phyloP scores from a whole-genome alignment of 2,888 invertebrate species.

The Hedya salicella region DNA sequence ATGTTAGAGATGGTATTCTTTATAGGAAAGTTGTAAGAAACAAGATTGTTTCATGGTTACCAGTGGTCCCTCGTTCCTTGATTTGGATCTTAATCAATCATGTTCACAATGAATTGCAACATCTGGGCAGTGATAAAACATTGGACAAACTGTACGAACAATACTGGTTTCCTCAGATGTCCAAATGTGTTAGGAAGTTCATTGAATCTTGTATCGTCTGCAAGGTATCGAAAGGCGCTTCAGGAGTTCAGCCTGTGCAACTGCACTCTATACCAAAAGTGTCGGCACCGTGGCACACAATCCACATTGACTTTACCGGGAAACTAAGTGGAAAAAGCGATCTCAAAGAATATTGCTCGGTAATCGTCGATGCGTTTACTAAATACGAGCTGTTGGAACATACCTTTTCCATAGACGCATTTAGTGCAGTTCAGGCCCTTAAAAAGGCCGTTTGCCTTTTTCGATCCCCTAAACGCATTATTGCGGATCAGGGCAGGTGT shows the following conservation, averaged over 20 bases:
- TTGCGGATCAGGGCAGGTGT: conserved; percentile 48
- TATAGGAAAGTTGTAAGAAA: conserved; percentile 4
- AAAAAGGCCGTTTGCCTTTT: conserved; percentile 46
- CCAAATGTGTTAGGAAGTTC: conserved; percentile 38
- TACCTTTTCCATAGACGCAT: conserved; percentile 41
- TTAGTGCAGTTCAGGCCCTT: conserved; percentile 43
- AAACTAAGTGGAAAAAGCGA: conserved; percentile 53
- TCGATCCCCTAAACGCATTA: conserved; percentile 43
- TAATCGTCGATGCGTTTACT: conserved; percentile 51
- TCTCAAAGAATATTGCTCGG: conserved; percentile 49
- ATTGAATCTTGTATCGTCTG: conserved; percentile 42
- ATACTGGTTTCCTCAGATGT: conserved; percentile 47
- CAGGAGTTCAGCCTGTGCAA: conserved; percentile 15
- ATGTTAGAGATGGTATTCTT: neutral
- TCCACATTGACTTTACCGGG: conserved; percentile 51
- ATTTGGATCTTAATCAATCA: conserved; percentile 43
- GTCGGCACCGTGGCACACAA: conserved; percentile 49
- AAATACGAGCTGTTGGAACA: conserved; percentile 49
- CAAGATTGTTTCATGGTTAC: conserved; percentile 15
- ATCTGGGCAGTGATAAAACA: conserved; percentile 41
- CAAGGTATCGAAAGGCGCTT: conserved; percentile 28
- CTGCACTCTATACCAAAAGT: conserved; percentile 40
- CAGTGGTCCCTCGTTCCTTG: conserved; percentile 39
- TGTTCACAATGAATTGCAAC: conserved; percentile 40
- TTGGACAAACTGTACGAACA: conserved; percentile 41